Evolutionary conservation across 2,888 invertebrate genomes (phyloP), one percentile per base, ranked within the genome.

Genomic region (Volucella inanis): DNA sequence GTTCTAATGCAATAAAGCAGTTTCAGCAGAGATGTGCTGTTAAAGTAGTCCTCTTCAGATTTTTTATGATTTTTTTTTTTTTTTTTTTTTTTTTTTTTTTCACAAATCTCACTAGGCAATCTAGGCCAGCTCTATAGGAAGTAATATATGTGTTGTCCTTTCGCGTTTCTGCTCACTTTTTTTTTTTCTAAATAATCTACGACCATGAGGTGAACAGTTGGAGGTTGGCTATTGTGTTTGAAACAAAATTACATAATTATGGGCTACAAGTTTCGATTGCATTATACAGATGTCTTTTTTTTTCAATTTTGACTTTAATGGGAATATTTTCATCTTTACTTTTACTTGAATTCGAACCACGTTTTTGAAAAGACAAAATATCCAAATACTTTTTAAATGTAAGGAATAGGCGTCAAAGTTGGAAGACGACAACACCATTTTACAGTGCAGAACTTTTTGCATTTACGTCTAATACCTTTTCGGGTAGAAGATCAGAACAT

Each of bases 141-240:
- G 67, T 76, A n/a, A n/a, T n/a, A n/a, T n/a, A 77, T 85, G 85
- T 85, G 72, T 76, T 76, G 39, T 55, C 67, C 65, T 71, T 76
- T 84, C 67, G 59, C 39, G 14, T 55, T 55, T 72, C 65, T 85
- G 85, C 81, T 85, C 81, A 72, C 72, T 59, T 52, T 8, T 54
- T 57, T 59, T 57, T 74, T 74, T 65, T 39, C 61, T 50, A 72
- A 81, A 64, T 70, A 70, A 31, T 31, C 31, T 1, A 31, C 22
- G 61, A 57, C 80, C 18, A 50, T 41, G 49, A 61, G 61, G 31
- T 55, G 71, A 76, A 72, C 65, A 72, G 77, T 77, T 57, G 71
- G 85, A 71, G 81, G 76, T 57, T 81, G 67, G 47, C 45, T 38
- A 50, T 68, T 71, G 61, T 79, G 39, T 55, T 10, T 8, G 47